Base-by-base conservation (phyloP, 2,888 invertebrate genomes). In the Acronicta alni region DNA sequence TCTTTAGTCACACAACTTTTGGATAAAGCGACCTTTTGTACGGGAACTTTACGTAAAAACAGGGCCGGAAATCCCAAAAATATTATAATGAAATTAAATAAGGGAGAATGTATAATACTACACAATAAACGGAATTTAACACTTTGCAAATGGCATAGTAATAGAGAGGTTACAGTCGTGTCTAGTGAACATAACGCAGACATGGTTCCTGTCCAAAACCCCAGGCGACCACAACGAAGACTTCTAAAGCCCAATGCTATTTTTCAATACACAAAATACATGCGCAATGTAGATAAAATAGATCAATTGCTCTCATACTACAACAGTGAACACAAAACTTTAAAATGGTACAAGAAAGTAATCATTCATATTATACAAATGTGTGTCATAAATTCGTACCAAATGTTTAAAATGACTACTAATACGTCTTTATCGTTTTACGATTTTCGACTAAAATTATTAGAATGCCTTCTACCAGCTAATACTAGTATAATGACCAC, bases 61-160 rank as follows among this genome's bases (percentile, higher is more conserved):
- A 45, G 44, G 38, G 53, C 39, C 8, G 38, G 54, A 17, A 54
- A 54, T 45, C 38, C 54, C 18, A 54, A 45, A 44, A 45, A 54
- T 32, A 54, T 54, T 46, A 14, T 0, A 12, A 54, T 32, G 30
- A 54, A 54, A 54, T 45, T 54, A 54, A 16, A 53, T 23, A 53
- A 44, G 17, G 54, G 54, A 45, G 45, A 54, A 54, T 54, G 39
- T 54, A 54, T 46, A 54, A 54, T 54, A 54, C 39, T 54, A 46
- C 30, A 54, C 39, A 54, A 45, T 54, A 8, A 54, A 46, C 54
- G 18, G 9, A 54, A 54, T 46, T 46, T 46, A 46, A 46, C 39
- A 39, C 18, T 54, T 54, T 54, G 54, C n/a, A 54, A 54, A 54
- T 54, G 54, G 46, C 45, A 46, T 41, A 54, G 54, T 12, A 54